phyloP scores from a whole-genome alignment of 1,140 invertebrate species.

The Drosophila melanogaster region DNA sequence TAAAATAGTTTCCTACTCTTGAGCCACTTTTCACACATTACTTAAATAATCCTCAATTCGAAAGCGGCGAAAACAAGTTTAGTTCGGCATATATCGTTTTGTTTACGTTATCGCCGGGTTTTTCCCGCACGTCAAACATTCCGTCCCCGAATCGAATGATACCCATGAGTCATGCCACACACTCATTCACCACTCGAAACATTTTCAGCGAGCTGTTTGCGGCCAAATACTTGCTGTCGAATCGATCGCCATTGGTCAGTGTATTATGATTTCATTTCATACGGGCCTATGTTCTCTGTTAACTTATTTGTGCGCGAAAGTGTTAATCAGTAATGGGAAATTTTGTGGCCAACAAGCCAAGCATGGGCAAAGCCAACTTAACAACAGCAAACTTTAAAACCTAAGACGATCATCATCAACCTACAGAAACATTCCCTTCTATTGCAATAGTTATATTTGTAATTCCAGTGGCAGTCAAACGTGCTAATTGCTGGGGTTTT shows the following conservation, averaged over 20 bases:
- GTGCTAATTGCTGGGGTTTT: slow-evolving; percentile 49
- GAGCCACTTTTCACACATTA: background rate
- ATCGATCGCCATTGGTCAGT: slow-evolving; percentile 32
- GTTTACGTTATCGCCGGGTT: slow-evolving; percentile 32
- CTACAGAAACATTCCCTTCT: slow-evolving; percentile 13
- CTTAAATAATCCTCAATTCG: background rate
- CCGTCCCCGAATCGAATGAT: slow-evolving; percentile 27
- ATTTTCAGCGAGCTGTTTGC: slow-evolving; percentile 48
- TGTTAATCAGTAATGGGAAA: slow-evolving; percentile 58
- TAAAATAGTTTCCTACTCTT: background rate
- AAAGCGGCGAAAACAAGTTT: slow-evolving; percentile 32
- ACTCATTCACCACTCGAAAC: slow-evolving; percentile 37
- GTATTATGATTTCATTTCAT: slow-evolving; percentile 4
- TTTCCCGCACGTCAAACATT: slow-evolving; percentile 37
- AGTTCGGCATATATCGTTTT: slow-evolving; percentile 19
- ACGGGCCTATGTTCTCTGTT: slow-evolving; percentile 3
- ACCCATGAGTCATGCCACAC: slow-evolving; percentile 29
- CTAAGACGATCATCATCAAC: slow-evolving; percentile 11
- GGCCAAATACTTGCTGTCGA: slow-evolving; percentile 34
- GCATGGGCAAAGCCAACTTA: slow-evolving; percentile 27
- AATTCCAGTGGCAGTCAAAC: slow-evolving; percentile 13
- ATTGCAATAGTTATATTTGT: background rate
- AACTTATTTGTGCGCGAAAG: slow-evolving; percentile 26
- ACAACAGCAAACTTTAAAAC: background rate
- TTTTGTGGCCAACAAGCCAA: slow-evolving; percentile 48